Base-by-base conservation (phyloP, 2,113 vertebrate species). In the Orthonyx spaldingii region DNA sequence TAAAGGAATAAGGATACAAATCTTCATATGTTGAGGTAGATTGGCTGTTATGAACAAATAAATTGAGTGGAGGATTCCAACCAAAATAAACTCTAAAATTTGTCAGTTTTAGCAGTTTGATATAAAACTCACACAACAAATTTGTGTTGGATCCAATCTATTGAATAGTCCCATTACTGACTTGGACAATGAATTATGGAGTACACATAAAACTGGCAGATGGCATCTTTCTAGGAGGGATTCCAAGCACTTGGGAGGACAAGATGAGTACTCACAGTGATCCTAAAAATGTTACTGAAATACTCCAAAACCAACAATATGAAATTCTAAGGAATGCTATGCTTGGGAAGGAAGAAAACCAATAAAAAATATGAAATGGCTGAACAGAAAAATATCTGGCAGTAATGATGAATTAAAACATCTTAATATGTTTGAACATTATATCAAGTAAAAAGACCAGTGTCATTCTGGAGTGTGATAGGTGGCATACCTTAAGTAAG, bases 211-310 rank as follows among this genome's bases (percentile, higher is more conserved):
- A 88, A 86, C 15, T 87, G 72, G 64, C 89, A 95, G 86, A 92
- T 93, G 86, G 76, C 35, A 68, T 81, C 76, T 78, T 95, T 81
- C 89, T 93, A 68, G 80, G 68, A 92, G 35, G 44, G 60, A 84
- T 81, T 81, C 64, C 80, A 92, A 82, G 72, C 52, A 92, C 52
- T 81, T 46, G 17, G 60, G 65, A 94, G 47, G 56, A 75, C 39
- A 68, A 82, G 60, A 35, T 89, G n/a, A 84, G 56, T 50, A 81
- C 47, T 78, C 56, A 44, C 26, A 66, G 52, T 0, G 0, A 74
- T 75, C 33, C 60, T 47, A 52, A 81, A 84, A 89, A 63, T 39
- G 13, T 70, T 86, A 35, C 47, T 81, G 71, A 84, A 92, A 84
- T 87, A 74, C 50, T 84, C 68, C 44, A 81, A 89, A 89, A 52